A percentile compares a stretch with the other conserved stretches of the same genome.
Conservation (phyloP, 2,888 invertebrate genomes). For the Nematopogon swammerdamellus region DNA sequence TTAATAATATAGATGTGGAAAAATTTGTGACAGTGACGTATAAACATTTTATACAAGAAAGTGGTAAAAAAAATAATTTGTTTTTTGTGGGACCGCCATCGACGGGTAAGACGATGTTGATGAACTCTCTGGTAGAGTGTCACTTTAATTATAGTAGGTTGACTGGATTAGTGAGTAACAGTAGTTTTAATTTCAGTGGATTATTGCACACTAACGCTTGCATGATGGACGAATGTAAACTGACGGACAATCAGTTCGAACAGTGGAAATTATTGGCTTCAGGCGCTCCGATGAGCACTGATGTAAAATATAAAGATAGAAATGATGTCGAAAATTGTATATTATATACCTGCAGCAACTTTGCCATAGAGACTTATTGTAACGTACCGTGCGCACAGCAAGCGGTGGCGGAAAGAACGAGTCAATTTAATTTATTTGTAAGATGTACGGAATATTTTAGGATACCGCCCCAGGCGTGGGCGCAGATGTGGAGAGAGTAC, state of each 20-base stretch:
- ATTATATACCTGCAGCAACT: no score
- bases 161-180: conserved; percentile 14
- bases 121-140: conserved; percentile 5
- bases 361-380: no score
- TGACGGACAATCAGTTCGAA: conserved; percentile 19
- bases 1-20: no score
- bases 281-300: conserved; percentile 6
- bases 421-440: no score
- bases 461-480: no score
- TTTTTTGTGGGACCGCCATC: conserved; percentile 5
- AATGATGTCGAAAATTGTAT: conserved; percentile 1
- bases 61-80: conserved; percentile 6
- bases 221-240: conserved; percentile 19
- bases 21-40: conserved; percentile 2
- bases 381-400: no score
- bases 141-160: conserved; percentile 15
- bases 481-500: no score
- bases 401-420: no score
- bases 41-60: conserved; percentile 1
- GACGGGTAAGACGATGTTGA: conserved; percentile 7
- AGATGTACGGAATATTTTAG: no score
- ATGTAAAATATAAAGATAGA: conserved; percentile 11
- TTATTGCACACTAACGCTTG: conserved; percentile 16
- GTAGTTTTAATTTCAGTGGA: conserved; percentile 14
- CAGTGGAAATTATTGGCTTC: conserved; percentile 19